Evolutionary conservation across 2,113 vertebrate species (phyloP).

Genomic region (Neopipo cinnamomea): DNA sequence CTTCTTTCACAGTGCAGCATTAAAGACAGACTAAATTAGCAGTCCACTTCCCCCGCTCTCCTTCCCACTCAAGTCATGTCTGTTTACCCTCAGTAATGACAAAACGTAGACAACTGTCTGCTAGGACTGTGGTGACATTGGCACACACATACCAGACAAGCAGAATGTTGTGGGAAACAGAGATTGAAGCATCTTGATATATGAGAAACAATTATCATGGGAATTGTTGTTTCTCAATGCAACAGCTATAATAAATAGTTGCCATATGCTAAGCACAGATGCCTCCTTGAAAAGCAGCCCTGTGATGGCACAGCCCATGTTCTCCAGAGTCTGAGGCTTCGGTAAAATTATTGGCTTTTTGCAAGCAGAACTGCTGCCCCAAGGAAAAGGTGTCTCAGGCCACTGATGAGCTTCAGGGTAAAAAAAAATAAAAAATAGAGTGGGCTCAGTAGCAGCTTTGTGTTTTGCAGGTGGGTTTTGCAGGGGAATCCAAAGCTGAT

Average conservation of each 20-base stretch:
- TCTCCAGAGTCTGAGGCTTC: slow-evolving; percentile 61
- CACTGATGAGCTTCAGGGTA: background rate
- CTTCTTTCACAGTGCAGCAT: slow-evolving; percentile 63
- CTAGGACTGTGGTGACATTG: slow-evolving; percentile 66
- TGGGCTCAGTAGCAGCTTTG: background rate
- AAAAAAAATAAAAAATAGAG: background rate
- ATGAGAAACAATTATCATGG: slow-evolving; percentile 77
- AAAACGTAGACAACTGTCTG: slow-evolving; percentile 74
- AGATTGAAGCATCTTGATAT: slow-evolving; percentile 74
- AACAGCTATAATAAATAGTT: slow-evolving; percentile 79
- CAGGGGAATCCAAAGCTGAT: background rate
- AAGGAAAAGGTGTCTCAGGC: slow-evolving; percentile 32
- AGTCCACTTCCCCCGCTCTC: slow-evolving; percentile 68
- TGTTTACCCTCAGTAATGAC: slow-evolving; percentile 76
- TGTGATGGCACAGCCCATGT: slow-evolving; percentile 62
- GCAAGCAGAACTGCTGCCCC: slow-evolving; percentile 48
- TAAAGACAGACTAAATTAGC: slow-evolving; percentile 73
- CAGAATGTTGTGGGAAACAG: slow-evolving; percentile 77
- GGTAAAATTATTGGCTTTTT: slow-evolving; percentile 40
- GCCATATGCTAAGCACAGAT: slow-evolving; percentile 82
- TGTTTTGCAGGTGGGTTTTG: background rate
- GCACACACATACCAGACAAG: slow-evolving; percentile 71
- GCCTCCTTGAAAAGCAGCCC: slow-evolving; percentile 75
- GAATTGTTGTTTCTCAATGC: slow-evolving; percentile 77
- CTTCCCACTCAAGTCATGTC: slow-evolving; percentile 74